Conservation (phyloP, 1,140 invertebrate genomes). For the Meloidogyne chitwoodi region DNA sequence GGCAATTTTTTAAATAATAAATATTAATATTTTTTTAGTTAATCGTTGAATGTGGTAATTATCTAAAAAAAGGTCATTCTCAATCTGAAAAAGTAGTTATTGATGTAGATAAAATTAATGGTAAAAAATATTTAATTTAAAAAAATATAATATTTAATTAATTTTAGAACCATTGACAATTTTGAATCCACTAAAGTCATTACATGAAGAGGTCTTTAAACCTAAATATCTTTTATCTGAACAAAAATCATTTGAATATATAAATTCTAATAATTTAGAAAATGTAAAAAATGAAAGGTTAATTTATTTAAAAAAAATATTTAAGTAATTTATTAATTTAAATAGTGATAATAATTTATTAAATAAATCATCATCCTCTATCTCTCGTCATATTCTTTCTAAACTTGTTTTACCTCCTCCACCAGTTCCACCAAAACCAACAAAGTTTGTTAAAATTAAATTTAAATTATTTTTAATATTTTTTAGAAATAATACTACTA, state of each 20-base stretch:
- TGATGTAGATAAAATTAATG: neutral
- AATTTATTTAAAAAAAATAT: neutral
- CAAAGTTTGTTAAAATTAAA: neutral
- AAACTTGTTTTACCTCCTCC: neutral
- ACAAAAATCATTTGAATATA: constrained; percentile 16
- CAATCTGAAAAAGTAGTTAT: neutral
- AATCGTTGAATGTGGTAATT: constrained; percentile 51
- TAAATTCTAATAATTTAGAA: constrained; percentile 14
- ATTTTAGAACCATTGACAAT: neutral
- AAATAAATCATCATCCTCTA: neutral
- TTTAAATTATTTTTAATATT: neutral
- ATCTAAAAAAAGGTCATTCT: constrained; percentile 22
- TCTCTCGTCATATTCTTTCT: neutral
- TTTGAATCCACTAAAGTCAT: neutral
- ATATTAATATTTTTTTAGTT: constrained; percentile 11
- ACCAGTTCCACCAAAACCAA: constrained; percentile 19
- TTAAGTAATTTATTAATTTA: neutral
- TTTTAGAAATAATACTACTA: neutral
- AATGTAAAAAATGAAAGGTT: neutral
- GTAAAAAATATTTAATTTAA: constrained; percentile 3
- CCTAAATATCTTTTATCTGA: neutral
- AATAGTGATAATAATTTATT: neutral
- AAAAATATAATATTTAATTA: neutral
- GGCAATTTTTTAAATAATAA: neutral
- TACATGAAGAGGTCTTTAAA: neutral